Evolutionary conservation across 2,113 vertebrate genomes (phyloP).

Genomic region (Malaclemys terrapin): DNA sequence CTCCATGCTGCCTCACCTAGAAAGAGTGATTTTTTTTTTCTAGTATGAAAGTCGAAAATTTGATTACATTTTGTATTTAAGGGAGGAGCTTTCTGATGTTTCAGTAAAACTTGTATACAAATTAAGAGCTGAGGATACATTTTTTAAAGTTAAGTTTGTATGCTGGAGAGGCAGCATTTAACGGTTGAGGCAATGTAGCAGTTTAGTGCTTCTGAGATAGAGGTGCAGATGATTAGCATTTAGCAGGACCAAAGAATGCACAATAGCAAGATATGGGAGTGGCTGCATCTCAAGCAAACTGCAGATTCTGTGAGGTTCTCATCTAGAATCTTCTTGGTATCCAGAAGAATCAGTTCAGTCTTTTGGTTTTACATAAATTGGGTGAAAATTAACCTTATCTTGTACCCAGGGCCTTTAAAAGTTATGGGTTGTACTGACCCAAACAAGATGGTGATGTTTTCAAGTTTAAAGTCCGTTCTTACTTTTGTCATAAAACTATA

Average conservation of each 20-base stretch:
- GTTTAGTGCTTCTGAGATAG: background rate
- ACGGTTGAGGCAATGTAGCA: rapidly evolving
- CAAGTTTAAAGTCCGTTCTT: background rate
- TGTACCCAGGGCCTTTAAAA: background rate
- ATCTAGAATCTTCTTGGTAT: background rate
- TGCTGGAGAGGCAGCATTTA: background rate
- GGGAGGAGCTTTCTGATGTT: background rate
- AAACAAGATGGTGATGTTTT: background rate
- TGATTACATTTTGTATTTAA: background rate
- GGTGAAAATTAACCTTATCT: background rate
- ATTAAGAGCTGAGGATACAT: background rate
- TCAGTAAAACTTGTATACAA: background rate
- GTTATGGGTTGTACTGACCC: background rate
- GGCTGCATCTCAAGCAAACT: background rate
- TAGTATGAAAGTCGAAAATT: background rate
- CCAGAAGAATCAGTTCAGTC: background rate
- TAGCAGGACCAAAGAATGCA: background rate
- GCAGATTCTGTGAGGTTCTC: background rate
- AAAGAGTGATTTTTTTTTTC: background rate
- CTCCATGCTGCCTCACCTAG: background rate
- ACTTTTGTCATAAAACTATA: background rate
- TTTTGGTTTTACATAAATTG: background rate
- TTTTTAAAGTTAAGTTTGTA: background rate
- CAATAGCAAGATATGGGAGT: background rate
- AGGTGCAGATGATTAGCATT: background rate